Evolutionary conservation across 1,140 invertebrate species (phyloP).

Genomic region (Drosophila kikkawai): DNA sequence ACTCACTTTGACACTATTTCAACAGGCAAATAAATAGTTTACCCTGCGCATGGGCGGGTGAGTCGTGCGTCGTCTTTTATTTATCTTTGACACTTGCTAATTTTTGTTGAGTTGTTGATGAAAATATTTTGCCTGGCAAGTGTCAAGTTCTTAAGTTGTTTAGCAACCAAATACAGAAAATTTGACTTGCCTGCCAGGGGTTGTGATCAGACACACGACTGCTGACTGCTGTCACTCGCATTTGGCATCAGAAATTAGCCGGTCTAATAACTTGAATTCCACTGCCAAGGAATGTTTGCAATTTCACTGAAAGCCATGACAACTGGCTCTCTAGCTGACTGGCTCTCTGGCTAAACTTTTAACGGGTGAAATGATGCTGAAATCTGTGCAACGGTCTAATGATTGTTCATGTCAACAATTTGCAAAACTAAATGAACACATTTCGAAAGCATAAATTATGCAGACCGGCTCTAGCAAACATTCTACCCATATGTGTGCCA

Average conservation of each 20-base stretch:
- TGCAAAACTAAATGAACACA: constrained; percentile 84
- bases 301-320: constrained; percentile 15
- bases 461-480: constrained; percentile 42
- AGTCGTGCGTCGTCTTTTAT: constrained; percentile 55
- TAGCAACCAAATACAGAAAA: constrained; percentile 68
- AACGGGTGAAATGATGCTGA: constrained; percentile 58
- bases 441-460: constrained; percentile 83
- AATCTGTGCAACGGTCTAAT: constrained; percentile 77
- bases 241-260: constrained; percentile 37
- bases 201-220: neutral
- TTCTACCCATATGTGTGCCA: constrained; percentile 16
- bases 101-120: constrained; percentile 74
- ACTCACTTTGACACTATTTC: constrained; percentile 80
- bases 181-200: constrained; percentile 40
- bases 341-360: neutral
- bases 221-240: constrained; percentile 39
- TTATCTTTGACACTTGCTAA: constrained; percentile 85
- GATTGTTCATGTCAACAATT: constrained; percentile 83
- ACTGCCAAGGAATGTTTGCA: constrained; percentile 16
- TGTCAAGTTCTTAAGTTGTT: constrained; percentile 84
- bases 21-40: constrained; percentile 77
- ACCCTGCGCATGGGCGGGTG: neutral
- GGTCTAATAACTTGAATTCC: constrained; percentile 31
- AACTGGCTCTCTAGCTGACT: constrained; percentile 1
- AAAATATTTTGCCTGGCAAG: constrained; percentile 70